Base-by-base conservation (phyloP, 2,797 vertebrate species). In the Acipenser ruthenus region DNA sequence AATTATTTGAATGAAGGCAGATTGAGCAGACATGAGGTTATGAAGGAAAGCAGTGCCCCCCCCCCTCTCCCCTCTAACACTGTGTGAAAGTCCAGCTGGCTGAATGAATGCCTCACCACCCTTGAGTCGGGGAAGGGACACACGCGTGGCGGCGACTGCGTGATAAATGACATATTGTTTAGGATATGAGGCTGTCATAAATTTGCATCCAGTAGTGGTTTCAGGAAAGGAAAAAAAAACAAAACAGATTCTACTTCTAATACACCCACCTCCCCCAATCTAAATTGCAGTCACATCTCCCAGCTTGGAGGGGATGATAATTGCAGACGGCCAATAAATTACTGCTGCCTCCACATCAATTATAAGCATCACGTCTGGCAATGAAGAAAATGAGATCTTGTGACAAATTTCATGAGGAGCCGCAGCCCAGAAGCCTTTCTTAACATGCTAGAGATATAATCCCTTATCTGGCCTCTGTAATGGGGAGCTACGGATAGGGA, bases 401-500 rank as follows among this genome's bases (percentile, higher is more conserved):
- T 92, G 90, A 93, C 89, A 88, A 91, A 91, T 88, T 81, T 90
- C 88, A 89, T 65, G 81, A 88, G 79, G 86, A 84, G 84, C 81
- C 82, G 72, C 88, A 88, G 87, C 86, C 89, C 88, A 89, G 88
- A 86, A 89, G 88, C 87, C 87, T 90, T 89, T 88, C 89, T 92
- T 91, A 91, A 90, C 90, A 89, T 89, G 88, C 88, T 88, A 88
- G 88, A 91, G 90, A 92, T 91, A 92, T 87, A 85, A 91, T 91
- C 88, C 89, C 89, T 92, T 92, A 92, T 91, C 90, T 89, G 88
- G 85, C 85, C 88, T 83, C 89, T 88, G 90, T 90, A 91, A 91
- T 91, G 89, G 88, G 89, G 86, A 90, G 85, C 88, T 85, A 88
- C 82, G 87, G 88, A 90, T 89, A 87, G 87, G 87, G 89, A 90